Percentiles rank a stretch among this genome's conserved stretches.
phyloP scores from a whole-genome alignment of 1,140 invertebrate species.

The Lamellibrachia luymesi region DNA sequence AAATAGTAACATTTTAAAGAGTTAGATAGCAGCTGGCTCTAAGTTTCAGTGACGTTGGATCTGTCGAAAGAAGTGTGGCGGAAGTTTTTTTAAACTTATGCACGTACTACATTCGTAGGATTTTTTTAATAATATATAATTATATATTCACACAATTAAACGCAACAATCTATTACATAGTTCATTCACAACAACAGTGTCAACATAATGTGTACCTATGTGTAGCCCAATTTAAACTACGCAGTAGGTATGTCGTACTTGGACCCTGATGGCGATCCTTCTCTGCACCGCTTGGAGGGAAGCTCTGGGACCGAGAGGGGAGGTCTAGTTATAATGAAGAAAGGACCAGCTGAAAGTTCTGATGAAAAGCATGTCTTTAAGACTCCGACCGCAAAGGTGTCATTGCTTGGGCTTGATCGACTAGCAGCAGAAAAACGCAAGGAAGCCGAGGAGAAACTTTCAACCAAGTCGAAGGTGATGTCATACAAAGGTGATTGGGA shows the following conservation, averaged over 20 bases:
- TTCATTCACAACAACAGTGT: not conserved
- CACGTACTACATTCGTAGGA: not conserved
- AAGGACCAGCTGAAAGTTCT: conserved; percentile 50
- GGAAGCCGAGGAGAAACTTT: conserved; percentile 60
- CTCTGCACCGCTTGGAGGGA: conserved; percentile 79
- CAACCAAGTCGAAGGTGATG: conserved; percentile 54
- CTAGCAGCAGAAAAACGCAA: conserved; percentile 68
- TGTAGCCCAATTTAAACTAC: not conserved
- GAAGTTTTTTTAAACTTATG: not conserved
- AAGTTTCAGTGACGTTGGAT: not conserved
- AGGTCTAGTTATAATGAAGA: conserved; percentile 81
- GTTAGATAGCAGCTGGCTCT: not conserved
- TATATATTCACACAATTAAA: not conserved
- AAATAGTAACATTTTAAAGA: not conserved
- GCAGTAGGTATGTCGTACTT: not conserved
- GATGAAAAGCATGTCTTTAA: conserved; percentile 61
- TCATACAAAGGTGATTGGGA: conserved; percentile 62
- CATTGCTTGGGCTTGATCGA: conserved; percentile 83
- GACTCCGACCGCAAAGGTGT: conserved; percentile 60
- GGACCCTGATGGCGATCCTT: conserved; percentile 28
- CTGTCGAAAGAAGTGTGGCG: not conserved
- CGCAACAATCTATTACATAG: not conserved
- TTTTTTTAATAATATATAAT: not conserved
- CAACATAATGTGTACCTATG: not conserved
- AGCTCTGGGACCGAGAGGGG: conserved; percentile 70